Evolutionary conservation across 2,888 invertebrate species (phyloP).

Genomic region (Lochmaea capreae): DNA sequence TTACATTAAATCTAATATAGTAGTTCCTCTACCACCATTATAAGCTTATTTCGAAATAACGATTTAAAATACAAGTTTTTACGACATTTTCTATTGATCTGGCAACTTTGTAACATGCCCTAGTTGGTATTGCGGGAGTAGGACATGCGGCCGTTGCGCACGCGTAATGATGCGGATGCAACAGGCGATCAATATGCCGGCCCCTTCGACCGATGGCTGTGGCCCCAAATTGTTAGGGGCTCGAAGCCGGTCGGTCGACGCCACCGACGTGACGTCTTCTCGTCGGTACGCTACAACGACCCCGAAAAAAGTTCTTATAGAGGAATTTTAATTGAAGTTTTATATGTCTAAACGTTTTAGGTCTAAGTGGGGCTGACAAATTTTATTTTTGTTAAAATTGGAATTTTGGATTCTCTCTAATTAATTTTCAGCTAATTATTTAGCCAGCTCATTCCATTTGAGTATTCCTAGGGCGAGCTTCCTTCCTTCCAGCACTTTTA

Average conservation of each 20-base stretch:
- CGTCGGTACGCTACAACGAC: not conserved
- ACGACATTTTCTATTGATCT: not conserved
- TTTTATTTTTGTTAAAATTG: too few relatives aligned
- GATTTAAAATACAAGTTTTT: not conserved
- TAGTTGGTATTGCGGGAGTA: conserved; percentile 53
- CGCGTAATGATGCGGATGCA: conserved; percentile 54
- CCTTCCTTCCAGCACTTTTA: too few relatives aligned
- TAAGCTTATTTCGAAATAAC: too few relatives aligned
- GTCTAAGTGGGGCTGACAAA: too few relatives aligned
- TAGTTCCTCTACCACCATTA: too few relatives aligned
- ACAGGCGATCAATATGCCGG: conserved; percentile 62
- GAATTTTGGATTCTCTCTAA: too few relatives aligned
- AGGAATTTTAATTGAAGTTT: too few relatives aligned
- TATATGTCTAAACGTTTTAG: too few relatives aligned
- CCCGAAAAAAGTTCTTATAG: not conserved
- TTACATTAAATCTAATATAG: too few relatives aligned
- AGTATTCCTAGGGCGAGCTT: too few relatives aligned
- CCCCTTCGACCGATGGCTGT: conserved; percentile 23
- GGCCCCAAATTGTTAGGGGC: conserved; percentile 22
- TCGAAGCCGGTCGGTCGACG: conserved; percentile 30
- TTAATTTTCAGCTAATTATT: too few relatives aligned
- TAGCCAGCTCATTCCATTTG: too few relatives aligned
- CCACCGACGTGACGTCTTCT: conserved; percentile 9
- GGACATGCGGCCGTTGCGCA: conserved; percentile 57
- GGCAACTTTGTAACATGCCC: conserved; percentile 36